Evolutionary conservation across 2,113 vertebrate genomes (phyloP), one percentile per base, ranked within the genome.

Genomic region (Tretioscincus oriximinensis): DNA sequence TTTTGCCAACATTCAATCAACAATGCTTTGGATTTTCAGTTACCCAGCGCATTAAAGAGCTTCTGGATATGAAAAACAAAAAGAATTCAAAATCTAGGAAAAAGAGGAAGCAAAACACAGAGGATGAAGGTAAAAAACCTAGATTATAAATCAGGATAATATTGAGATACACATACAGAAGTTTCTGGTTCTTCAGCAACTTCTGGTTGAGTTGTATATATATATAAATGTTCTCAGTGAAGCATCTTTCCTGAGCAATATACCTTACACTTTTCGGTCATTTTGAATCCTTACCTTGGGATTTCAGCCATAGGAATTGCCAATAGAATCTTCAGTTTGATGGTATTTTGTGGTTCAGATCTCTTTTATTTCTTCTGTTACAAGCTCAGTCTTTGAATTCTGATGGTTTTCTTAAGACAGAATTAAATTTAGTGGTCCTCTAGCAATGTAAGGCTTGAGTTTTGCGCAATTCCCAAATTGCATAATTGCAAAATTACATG

Each of bases 51-150:
- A 97, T 97, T 78, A 89, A 96, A 90, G 97, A 98, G 63, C 96
- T 96, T 84, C 94, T 95, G 89, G 97, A 98, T 81, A 88, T 97
- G 71, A 97, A 97, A 91, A 93, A 92, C 81, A 98, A 98, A 94
- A 98, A 98, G 91, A 96, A 96, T 84, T 97, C 97, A 78, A 98
- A 98, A 93, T 97, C 97, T 80, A 95, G 96, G 84, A 98, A 98
- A 90, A 98, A 98, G 91, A 93, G 97, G 85, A 98, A 97, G 89
- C 97, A 97, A 87, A 97, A 96, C 83, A 92, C 94, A 0, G 97
- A 97, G 0, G 96, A 97, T 41, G 97, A 97, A 90, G 95, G 96
- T 93, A 92, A 82, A 54, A 70, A 70, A 67, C 41, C 28, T 77
- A 64, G 47, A 67, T 54, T 78, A 31, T 78, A 21, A 54, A 35